Evolutionary conservation across 2,797 vertebrate genomes (phyloP).

Genomic region (Miichthys miiuy): DNA sequence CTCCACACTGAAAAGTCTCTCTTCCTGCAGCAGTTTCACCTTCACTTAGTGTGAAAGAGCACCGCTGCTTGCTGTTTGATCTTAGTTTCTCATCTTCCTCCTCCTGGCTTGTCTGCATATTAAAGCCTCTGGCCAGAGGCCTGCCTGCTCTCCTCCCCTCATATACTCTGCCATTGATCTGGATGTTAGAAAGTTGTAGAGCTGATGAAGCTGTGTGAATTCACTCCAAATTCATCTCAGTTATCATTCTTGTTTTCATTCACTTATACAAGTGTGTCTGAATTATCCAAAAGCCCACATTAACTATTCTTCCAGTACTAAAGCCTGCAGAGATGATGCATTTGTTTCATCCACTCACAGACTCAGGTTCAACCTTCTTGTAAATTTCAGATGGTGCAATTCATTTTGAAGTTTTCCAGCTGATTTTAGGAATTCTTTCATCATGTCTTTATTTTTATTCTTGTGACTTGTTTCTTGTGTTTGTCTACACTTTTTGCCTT

Average conservation of each 20-base stretch:
- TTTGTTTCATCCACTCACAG: background rate
- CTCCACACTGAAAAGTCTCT: slow-evolving; percentile 6
- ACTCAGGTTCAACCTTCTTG: background rate
- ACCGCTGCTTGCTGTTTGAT: slow-evolving; percentile 29
- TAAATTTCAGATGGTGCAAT: too few relatives aligned
- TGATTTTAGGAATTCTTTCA: too few relatives aligned
- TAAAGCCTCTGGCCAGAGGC: slow-evolving; percentile 25
- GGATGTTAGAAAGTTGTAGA: background rate
- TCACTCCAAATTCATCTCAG: too few relatives aligned
- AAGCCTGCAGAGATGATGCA: background rate
- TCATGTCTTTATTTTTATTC: too few relatives aligned
- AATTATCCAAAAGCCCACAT: background rate
- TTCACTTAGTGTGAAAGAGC: slow-evolving; percentile 11
- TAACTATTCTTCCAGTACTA: background rate
- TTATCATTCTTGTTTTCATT: too few relatives aligned
- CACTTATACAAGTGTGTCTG: background rate
- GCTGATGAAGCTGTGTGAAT: too few relatives aligned
- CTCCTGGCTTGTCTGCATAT: slow-evolving; percentile 42
- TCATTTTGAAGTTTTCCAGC: too few relatives aligned
- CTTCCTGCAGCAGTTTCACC: slow-evolving; percentile 7
- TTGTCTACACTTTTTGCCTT: too few relatives aligned
- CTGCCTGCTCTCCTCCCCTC: slow-evolving; percentile 22
- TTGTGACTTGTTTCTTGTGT: too few relatives aligned
- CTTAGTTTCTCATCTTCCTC: slow-evolving; percentile 33
- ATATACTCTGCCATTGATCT: background rate